Evolutionary conservation across 2,797 vertebrate genomes (phyloP), one percentile per base, ranked within the genome.

Genomic region (Arremon aurantiirostris): DNA sequence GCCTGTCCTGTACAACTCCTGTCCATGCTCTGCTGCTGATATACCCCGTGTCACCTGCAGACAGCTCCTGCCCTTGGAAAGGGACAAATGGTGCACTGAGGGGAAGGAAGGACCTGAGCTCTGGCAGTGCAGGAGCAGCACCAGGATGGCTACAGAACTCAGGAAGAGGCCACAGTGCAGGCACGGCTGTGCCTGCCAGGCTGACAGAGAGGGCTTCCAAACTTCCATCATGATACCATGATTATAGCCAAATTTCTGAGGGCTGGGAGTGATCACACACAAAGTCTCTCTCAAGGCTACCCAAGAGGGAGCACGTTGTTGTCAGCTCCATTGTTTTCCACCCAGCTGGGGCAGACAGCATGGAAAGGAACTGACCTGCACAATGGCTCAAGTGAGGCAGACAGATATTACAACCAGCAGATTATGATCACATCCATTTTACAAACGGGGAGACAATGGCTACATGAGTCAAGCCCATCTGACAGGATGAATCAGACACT

Each of bases 401-500:
- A 69, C 35, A 88, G 90, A 86, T 59, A 79, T 6, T 52, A 83
- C 63, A 86, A 88, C 41, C 49, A 88, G 47, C 35, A 83, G 90
- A 95, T 94, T 88, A 84, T 76, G 85, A 91, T 35, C n/a, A 5
- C 72, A 70, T 75, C 64, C 77, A 91, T 91, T 86, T 90, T 59
- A 95, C 72, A 90, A 76, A 81, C 1, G 0, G 12, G 32, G 52
- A 78, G 76, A 95, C 91, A 96, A 95, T 35, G 86, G 80, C 63
- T 66, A 89, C 63, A 89, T 65, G 63, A 95, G 85, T 86, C 55
- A 91, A 92, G 80, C 77, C 55, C 82, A 83, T 63, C 82, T 96
- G 91, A 95, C 66, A 47, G 14, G 59, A 95, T 88, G 90, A 93
- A 75, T 94, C 82, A 94, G 90, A 75, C 35, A 79, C 70, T 69